Evolutionary conservation across 2,797 vertebrate species (phyloP), one percentile per base, ranked within the genome.

Genomic region (Macroramphosus scolopax): DNA sequence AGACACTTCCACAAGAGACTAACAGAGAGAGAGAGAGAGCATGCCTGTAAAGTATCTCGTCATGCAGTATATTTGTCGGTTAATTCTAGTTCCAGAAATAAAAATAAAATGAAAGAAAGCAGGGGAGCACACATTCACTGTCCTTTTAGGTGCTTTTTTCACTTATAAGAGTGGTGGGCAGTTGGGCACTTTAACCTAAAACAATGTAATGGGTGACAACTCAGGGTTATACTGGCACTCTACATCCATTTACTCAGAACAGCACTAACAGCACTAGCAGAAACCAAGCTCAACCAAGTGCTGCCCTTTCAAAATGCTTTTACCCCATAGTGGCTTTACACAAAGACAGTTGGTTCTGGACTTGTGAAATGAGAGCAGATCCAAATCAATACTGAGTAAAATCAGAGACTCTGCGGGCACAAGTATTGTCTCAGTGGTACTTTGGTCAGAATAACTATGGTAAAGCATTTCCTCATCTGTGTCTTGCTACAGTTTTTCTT

Each of bases 131-230:
- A 42, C 29, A 58, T 63, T 76, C 35, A 44, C 63, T 70, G 46
- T 63, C 55, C 59, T 77, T 77, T 76, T 41, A 49, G 51, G 20
- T 55, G 15, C 16, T 77, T 72, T 76, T 74, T 65, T 50, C 42
- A 20, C 38, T 51, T 37, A 17, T 39, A 51, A 83, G 82, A 87
- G 82, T 82, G 73, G 74, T 80, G 72, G 77, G 74, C 80, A 88
- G 78, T 87, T 76, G 73, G 72, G 72, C 82, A 88, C 78, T 89
- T 88, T 84, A 82, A 82, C 75, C 77, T 78, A 78, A 89, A 83
- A 85, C 69, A 82, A 80, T 61, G 76, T 87, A 89, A 90, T 90
- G 83, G 80, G 49, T 74, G 75, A 82, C 57, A 50, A 82, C 75
- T 80, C 65, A 68, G 80, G 61, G 71, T 80, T 75, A 75, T 75